Percentiles rank a stretch among this genome's conserved stretches.
These are phyloP conservation scores for Anodontia alba DNA, from an alignment of 2,888 invertebrate species.

Conservation along the genomic window DNA sequence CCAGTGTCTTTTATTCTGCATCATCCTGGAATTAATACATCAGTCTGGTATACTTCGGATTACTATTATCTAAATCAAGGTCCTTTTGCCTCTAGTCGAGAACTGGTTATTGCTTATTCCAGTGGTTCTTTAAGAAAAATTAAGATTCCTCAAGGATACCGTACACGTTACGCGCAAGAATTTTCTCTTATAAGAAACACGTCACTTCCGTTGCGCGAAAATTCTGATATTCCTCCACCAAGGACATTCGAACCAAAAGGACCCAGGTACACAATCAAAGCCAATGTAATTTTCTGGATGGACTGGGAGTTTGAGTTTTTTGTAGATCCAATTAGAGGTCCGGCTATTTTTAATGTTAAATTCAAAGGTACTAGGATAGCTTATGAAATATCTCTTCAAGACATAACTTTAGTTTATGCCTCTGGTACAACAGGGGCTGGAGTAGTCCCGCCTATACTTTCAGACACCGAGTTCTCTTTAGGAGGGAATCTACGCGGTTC, in stretches of 20 bases:
- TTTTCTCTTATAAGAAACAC: conserved; percentile 31
- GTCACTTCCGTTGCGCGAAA: conserved; percentile 45
- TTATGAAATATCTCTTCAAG: conserved; percentile 73
- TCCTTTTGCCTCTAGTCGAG: conserved; percentile 49
- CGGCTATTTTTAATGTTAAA: conserved; percentile 59
- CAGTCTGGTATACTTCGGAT: conserved; percentile 56
- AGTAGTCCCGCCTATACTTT: conserved; percentile 43
- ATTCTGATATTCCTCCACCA: conserved; percentile 63
- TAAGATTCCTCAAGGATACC: conserved; percentile 47
- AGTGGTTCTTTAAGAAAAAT: conserved; percentile 50
- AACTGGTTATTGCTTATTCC: conserved; percentile 48
- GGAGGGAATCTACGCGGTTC: conserved; percentile 59
- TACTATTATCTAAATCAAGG: conserved; percentile 65
- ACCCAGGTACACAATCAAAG: conserved; percentile 65
- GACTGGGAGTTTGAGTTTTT: conserved; percentile 71
- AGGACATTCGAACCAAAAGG: conserved; percentile 63
- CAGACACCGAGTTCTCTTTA: conserved; percentile 59
- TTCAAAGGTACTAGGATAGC: conserved; percentile 68
- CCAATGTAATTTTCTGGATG: conserved; percentile 67
- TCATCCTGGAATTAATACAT: conserved; percentile 48
- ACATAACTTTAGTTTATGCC: conserved; percentile 66
- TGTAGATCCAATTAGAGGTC: conserved; percentile 60
- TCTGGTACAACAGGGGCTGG: conserved; percentile 65
- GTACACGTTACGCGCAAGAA: conserved; percentile 4
- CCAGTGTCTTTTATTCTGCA: conserved; percentile 59